Percentiles rank a stretch among this genome's conserved stretches.
phyloP scores from a whole-genome alignment of 2,113 vertebrate species.

The Naja naja region DNA sequence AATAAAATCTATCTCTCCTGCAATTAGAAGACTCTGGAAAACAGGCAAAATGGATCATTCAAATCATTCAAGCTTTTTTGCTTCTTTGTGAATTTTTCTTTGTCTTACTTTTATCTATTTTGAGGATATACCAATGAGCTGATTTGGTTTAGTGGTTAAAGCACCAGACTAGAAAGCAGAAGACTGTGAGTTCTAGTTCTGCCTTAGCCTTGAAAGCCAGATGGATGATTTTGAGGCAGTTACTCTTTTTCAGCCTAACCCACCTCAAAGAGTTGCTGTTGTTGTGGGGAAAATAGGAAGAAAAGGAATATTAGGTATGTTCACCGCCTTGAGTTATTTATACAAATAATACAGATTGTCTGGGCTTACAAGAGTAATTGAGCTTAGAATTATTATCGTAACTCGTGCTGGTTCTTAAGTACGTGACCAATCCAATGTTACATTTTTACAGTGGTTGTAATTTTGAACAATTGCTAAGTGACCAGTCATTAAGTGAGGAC shows the following conservation, averaged over 20 bases:
- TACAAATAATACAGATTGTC: neutral
- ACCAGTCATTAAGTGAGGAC: no score
- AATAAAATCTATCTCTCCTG: neutral
- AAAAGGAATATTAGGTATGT: neutral
- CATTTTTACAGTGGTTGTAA: no score
- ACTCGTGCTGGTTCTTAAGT: neutral
- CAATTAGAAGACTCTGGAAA: neutral
- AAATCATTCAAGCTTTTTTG: neutral
- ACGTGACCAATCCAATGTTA: neutral
- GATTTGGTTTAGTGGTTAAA: neutral
- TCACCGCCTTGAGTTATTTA: neutral
- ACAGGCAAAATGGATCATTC: neutral
- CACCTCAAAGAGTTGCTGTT: neutral
- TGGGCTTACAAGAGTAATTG: neutral
- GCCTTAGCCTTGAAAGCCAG: neutral
- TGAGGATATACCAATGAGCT: neutral
- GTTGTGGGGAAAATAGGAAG: neutral
- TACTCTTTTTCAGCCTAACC: neutral
- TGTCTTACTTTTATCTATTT: neutral
- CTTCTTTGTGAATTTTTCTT: neutral
- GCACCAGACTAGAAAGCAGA: neutral
- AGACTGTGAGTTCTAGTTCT: neutral
- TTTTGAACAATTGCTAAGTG: no score
- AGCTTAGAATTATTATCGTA: neutral
- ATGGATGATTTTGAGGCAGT: neutral